Evolutionary conservation across 92 coral and sea anemone genomes (phyloP).

Genomic region (Palythoa heliodiscus): DNA sequence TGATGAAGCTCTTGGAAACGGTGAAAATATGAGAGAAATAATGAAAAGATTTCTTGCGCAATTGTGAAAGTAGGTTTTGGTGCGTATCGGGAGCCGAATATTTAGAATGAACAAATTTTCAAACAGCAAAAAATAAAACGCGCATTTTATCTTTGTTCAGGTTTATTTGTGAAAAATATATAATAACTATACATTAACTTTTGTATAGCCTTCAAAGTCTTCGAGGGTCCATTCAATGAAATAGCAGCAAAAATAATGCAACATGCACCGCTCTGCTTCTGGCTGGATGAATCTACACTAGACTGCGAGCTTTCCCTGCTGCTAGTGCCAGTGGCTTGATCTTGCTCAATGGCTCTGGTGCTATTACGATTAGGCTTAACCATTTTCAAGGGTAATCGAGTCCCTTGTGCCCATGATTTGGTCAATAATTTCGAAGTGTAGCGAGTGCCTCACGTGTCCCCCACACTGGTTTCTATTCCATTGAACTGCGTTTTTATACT

Average conservation of each 20-base stretch:
- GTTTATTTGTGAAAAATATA: constrained; percentile 13
- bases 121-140: neutral
- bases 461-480: constrained; percentile 11
- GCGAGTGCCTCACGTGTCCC: constrained; percentile 6
- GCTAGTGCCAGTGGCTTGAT: constrained; percentile 15
- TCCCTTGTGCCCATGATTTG: constrained; percentile 13
- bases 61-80: neutral
- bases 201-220: constrained; percentile 8
- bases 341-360: constrained; percentile 7
- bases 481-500: neutral
- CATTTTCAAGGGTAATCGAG: constrained; percentile 7
- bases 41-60: too few species aligned
- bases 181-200: constrained; percentile 7
- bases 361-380: constrained; percentile 7
- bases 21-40: too few species aligned
- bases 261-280: constrained; percentile 21
- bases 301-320: constrained; percentile 1
- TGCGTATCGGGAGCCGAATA: neutral
- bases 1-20: too few species aligned
- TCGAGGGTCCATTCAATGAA: constrained; percentile 22
- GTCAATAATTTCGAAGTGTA: neutral
- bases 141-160: neutral
- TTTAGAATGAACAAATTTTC: constrained; percentile 5
- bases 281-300: neutral
- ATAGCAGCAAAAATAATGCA: constrained; percentile 1